Conservation (phyloP, 2,888 invertebrate species). For the Alcis repandata region DNA sequence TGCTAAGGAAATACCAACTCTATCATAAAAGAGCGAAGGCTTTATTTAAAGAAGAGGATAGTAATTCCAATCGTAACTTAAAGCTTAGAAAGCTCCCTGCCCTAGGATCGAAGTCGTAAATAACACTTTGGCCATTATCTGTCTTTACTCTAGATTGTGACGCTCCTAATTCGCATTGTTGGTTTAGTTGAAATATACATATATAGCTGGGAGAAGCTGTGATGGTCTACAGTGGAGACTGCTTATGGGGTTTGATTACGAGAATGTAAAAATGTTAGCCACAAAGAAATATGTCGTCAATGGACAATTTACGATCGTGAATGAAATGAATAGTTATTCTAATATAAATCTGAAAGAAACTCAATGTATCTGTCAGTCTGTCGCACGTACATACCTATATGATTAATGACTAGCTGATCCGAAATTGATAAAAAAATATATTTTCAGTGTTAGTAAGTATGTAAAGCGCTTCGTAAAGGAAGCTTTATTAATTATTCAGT, state of each 20-base stretch:
- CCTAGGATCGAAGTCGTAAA: conserved; percentile 66
- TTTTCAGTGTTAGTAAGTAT: not conserved
- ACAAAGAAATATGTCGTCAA: not conserved
- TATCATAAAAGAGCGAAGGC: conserved; percentile 31
- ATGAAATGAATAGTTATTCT: no score
- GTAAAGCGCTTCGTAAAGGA: not conserved
- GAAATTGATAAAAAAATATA: no score
- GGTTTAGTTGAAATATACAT: conserved; percentile 61
- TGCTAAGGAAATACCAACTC: conserved; percentile 31
- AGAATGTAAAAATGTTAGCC: not conserved
- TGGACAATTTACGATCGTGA: no score
- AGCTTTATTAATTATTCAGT: not conserved
- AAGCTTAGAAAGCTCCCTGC: conserved; percentile 75
- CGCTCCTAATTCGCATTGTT: conserved; percentile 70
- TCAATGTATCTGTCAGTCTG: no score
- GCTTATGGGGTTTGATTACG: conserved; percentile 2
- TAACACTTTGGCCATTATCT: conserved; percentile 70
- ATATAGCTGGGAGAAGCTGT: conserved; percentile 52
- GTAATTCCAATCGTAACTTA: conserved; percentile 62
- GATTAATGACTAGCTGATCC: no score
- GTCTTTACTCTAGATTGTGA: conserved; percentile 71
- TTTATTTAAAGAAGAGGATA: conserved; percentile 19
- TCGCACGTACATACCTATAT: no score
- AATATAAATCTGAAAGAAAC: no score
- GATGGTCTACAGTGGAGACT: conserved; percentile 18